These are phyloP conservation scores for Garra rufa DNA, from an alignment of 2,113 vertebrate genomes.

Conservation along the genomic window DNA sequence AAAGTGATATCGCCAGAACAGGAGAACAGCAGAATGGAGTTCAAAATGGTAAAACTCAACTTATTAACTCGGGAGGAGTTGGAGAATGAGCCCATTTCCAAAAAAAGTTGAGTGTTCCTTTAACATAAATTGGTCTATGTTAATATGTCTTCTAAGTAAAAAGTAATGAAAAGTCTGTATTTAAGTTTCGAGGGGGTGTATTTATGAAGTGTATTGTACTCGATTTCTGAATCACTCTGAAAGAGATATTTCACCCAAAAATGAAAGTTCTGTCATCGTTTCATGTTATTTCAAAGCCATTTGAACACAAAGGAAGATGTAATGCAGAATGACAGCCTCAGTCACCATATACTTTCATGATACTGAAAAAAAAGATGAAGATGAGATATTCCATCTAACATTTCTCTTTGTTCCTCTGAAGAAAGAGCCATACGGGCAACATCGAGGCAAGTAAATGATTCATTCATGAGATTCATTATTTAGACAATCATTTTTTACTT, in stretches of 20 bases:
- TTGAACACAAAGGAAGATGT: background rate
- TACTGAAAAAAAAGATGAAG: background rate
- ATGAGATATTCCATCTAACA: background rate
- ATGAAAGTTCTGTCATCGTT: background rate
- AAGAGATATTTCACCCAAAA: background rate
- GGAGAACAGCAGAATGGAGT: too few relatives aligned
- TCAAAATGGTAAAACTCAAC: too few relatives aligned
- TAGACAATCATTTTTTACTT: background rate
- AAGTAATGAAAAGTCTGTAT: too few relatives aligned
- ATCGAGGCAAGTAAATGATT: background rate
- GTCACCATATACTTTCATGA: background rate
- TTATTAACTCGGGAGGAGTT: too few relatives aligned
- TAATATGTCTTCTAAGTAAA: too few relatives aligned
- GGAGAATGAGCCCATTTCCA: too few relatives aligned
- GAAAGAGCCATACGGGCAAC: background rate
- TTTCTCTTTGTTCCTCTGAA: background rate
- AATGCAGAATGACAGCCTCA: background rate
- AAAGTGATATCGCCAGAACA: too few relatives aligned
- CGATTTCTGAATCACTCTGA: background rate
- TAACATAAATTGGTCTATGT: too few relatives aligned
- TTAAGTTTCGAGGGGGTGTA: too few relatives aligned
- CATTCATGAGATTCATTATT: slow-evolving; percentile 26
- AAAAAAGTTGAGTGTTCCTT: too few relatives aligned
- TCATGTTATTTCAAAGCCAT: slow-evolving; percentile 5
- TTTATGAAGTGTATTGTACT: background rate